Conservation (phyloP, 2,888 invertebrate species). For the Apotomis betuletana region DNA sequence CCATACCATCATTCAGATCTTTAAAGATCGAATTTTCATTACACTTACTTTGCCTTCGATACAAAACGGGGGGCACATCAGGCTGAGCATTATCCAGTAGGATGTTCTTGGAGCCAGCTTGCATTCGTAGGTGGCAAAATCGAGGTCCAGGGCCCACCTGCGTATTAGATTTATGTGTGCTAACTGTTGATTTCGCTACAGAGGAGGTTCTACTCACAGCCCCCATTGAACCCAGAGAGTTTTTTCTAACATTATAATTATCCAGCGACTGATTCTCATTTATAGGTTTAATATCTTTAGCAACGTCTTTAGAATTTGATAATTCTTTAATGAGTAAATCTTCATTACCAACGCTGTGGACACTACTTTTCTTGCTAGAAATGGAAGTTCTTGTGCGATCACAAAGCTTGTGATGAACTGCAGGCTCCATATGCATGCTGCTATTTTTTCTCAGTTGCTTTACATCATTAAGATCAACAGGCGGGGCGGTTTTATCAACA, state of each 20-base stretch:
- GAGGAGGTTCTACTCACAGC: slow-evolving; percentile 78
- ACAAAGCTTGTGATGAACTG: slow-evolving; percentile 85
- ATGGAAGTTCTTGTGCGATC: slow-evolving; percentile 78
- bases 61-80: slow-evolving; percentile 88
- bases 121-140: slow-evolving; percentile 89
- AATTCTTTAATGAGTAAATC: slow-evolving; percentile 66
- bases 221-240: slow-evolving; percentile 77
- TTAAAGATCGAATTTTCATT: slow-evolving; percentile 76
- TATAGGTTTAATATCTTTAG: slow-evolving; percentile 61
- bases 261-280: slow-evolving; percentile 59
- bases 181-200: slow-evolving; percentile 77
- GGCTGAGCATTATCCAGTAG: slow-evolving; percentile 90
- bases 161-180: slow-evolving; percentile 77
- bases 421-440: slow-evolving; percentile 69
- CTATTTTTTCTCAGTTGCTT: slow-evolving; percentile 61
- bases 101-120: slow-evolving; percentile 91
- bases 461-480: slow-evolving; percentile 58
- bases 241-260: slow-evolving; percentile 62
- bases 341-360: slow-evolving; percentile 67
- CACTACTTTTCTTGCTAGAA: slow-evolving; percentile 75
- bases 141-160: slow-evolving; percentile 86
- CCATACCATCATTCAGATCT: slow-evolving; percentile 72
- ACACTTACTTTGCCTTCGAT: slow-evolving; percentile 84
- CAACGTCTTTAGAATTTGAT: slow-evolving; percentile 56
- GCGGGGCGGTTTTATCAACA: slow-evolving; percentile 52